A percentile compares a stretch with the other conserved stretches of the same genome.
phyloP scores from a whole-genome alignment of 2,888 invertebrate genomes.

The Antheraea yamamai region DNA sequence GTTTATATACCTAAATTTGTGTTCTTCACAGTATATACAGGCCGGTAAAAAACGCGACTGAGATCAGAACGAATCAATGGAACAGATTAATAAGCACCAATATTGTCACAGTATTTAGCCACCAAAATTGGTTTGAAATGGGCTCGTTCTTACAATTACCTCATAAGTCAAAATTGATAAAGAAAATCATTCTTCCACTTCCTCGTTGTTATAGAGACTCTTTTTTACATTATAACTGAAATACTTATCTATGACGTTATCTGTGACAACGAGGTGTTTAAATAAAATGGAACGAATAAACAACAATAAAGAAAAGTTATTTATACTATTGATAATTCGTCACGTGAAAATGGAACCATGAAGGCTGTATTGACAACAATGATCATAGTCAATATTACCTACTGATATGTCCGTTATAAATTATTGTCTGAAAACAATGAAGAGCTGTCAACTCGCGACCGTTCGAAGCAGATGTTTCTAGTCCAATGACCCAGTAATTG shows the following conservation, averaged over 20 bases:
- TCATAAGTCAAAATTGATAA: too few species aligned
- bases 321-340: constrained; percentile 5
- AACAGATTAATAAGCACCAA: neutral
- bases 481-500: constrained; percentile 3
- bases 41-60: too few species aligned
- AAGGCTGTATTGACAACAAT: constrained; percentile 6
- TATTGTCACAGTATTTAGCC: too few species aligned
- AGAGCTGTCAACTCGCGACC: neutral
- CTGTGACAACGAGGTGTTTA: neutral
- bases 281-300: constrained; percentile 25
- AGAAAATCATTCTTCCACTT: neutral
- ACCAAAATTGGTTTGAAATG: neutral
- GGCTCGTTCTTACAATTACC: neutral
- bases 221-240: neutral
- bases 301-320: constrained; percentile 4
- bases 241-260: neutral
- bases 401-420: constrained; percentile 8
- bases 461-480: constrained; percentile 1
- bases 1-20: too few species aligned
- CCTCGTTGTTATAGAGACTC: neutral
- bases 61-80: neutral
- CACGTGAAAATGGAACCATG: constrained; percentile 11
- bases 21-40: too few species aligned
- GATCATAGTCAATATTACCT: neutral
- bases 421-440: constrained; percentile 8